A percentile compares a stretch with the other conserved stretches of the same genome.
These are phyloP conservation scores for Eclectus roratus DNA, from an alignment of 2,113 vertebrate species.

Conservation along the genomic window DNA sequence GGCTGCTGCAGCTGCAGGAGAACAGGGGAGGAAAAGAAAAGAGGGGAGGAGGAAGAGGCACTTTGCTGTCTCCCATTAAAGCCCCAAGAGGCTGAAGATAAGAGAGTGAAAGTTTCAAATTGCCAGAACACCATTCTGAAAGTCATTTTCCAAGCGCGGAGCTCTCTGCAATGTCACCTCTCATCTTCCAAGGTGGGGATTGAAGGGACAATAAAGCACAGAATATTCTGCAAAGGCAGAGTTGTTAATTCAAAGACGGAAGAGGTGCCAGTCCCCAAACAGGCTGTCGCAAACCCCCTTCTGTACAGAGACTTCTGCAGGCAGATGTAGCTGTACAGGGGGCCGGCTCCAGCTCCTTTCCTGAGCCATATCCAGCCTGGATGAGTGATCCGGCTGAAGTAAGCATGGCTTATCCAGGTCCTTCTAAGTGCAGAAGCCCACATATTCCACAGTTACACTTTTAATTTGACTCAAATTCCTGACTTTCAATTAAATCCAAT, in stretches of 20 bases:
- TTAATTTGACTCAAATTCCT: neutral
- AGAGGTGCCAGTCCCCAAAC: constrained; percentile 6
- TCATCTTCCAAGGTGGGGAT: constrained; percentile 57
- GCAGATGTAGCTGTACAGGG: neutral
- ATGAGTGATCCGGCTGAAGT: neutral
- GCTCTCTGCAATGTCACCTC: constrained; percentile 49
- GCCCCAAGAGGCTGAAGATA: constrained; percentile 62
- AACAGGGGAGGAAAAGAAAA: constrained; percentile 36
- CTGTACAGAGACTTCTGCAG: neutral
- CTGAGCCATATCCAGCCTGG: neutral
- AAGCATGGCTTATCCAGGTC: neutral
- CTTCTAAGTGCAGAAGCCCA: neutral
- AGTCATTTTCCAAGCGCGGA: constrained; percentile 61
- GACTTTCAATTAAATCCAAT: neutral
- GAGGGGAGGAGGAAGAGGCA: constrained; percentile 54
- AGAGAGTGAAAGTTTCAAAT: constrained; percentile 60
- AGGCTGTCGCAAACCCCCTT: neutral
- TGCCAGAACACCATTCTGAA: constrained; percentile 52
- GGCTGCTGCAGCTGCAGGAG: neutral
- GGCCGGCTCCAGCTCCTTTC: neutral
- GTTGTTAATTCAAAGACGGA: constrained; percentile 5
- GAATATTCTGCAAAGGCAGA: constrained; percentile 33
- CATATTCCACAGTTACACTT: neutral
- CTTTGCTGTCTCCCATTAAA: constrained; percentile 67
- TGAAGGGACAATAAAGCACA: constrained; percentile 31